phyloP scores from a whole-genome alignment of 2,888 invertebrate genomes.

The Synergus itoensis region DNA sequence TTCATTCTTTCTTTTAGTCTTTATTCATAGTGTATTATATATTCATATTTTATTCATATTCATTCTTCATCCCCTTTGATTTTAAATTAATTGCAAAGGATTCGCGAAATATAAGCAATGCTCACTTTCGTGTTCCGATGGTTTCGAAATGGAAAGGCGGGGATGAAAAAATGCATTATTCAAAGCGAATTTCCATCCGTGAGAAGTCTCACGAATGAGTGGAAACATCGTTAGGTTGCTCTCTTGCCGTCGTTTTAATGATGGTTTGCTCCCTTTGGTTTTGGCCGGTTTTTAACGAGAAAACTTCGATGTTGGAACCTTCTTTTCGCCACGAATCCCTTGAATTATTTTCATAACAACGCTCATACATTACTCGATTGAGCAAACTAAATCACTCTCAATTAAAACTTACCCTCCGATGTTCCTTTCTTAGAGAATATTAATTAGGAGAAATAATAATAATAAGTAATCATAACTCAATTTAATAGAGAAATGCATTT shows the following conservation, averaged over 20 bases:
- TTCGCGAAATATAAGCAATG: neutral
- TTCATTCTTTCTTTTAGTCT: neutral
- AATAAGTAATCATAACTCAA: neutral
- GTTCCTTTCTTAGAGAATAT: neutral
- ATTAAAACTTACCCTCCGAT: neutral
- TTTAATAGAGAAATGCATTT: no score
- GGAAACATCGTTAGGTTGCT: slow-evolving; percentile 74
- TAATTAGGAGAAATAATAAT: neutral
- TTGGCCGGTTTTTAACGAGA: slow-evolving; percentile 65
- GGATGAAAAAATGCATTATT: slow-evolving; percentile 63
- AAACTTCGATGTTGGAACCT: slow-evolving; percentile 46
- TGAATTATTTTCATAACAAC: neutral
- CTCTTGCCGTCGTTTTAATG: slow-evolving; percentile 69
- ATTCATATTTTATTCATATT: no score
- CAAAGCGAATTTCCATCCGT: slow-evolving; percentile 60
- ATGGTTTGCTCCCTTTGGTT: slow-evolving; percentile 59
- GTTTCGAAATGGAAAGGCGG: slow-evolving; percentile 55
- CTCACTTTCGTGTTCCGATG: slow-evolving; percentile 35
- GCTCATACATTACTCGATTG: neutral
- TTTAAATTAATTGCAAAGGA: neutral
- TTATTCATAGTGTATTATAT: no score
- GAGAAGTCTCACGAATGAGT: slow-evolving; percentile 62
- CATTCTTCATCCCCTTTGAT: neutral
- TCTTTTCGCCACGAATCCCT: slow-evolving; percentile 24
- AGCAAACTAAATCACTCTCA: neutral